A percentile compares a stretch with the other conserved stretches of the same genome.
phyloP scores from a whole-genome alignment of 2,888 invertebrate genomes.

The Andrena flavipes region DNA sequence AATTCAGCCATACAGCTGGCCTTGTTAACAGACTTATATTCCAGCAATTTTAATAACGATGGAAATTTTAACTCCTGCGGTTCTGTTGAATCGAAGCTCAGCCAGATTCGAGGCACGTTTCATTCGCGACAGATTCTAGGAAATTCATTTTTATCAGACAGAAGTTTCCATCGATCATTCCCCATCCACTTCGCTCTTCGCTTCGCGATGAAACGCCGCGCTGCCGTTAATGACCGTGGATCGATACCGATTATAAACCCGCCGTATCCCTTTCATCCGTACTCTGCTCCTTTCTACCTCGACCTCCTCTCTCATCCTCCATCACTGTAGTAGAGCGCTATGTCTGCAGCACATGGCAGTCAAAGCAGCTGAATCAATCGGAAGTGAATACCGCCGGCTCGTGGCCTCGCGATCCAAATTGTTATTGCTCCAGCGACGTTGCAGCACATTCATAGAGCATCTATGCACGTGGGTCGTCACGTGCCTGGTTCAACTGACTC shows the following conservation, averaged over 20 bases:
- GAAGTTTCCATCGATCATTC: slow-evolving; percentile 29
- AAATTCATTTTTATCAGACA: slow-evolving; percentile 5
- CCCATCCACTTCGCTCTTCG: slow-evolving; percentile 16
- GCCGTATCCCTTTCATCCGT: background rate
- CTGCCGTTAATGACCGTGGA: slow-evolving; percentile 25
- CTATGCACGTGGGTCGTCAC: background rate
- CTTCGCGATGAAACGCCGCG: background rate
- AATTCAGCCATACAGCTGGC: too few relatives aligned
- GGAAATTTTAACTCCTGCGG: background rate
- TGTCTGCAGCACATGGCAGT: background rate
- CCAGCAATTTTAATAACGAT: too few relatives aligned
- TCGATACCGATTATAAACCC: slow-evolving; percentile 54
- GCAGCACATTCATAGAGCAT: slow-evolving; percentile 15
- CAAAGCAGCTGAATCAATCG: slow-evolving; percentile 43
- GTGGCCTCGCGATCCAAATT: slow-evolving; percentile 36
- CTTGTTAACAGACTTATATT: too few relatives aligned
- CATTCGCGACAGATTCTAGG: background rate
- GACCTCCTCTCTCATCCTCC: background rate
- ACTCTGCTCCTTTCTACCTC: slow-evolving; percentile 27
- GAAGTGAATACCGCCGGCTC: slow-evolving; percentile 28
- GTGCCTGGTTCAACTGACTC: background rate
- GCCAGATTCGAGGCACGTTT: too few relatives aligned
- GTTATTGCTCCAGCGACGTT: slow-evolving; percentile 48
- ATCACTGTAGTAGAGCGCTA: background rate
- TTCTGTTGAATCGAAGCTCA: too few relatives aligned